Conservation (phyloP, 2,888 invertebrate species). For the Physocephala rufipes region DNA sequence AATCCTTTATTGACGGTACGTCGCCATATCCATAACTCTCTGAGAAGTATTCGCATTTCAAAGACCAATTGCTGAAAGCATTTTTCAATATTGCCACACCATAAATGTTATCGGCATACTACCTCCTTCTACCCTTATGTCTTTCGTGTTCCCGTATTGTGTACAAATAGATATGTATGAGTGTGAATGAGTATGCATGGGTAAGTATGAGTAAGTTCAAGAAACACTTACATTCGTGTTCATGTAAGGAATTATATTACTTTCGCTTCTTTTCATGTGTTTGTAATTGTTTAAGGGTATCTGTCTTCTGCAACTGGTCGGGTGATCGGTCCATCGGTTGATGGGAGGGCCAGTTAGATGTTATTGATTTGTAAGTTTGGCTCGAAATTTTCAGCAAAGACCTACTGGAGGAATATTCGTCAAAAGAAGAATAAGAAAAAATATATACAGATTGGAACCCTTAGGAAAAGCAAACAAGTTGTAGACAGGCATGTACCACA, state of each 20-base stretch:
- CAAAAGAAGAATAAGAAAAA: neutral
- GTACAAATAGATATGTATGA: neutral
- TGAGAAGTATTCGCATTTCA: slow-evolving; percentile 5
- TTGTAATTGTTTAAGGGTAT: no score
- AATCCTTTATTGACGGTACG: neutral
- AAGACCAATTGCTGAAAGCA: slow-evolving; percentile 34
- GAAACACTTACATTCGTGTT: no score
- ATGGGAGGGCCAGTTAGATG: no score
- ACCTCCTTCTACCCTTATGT: slow-evolving; percentile 5
- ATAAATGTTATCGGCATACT: neutral
- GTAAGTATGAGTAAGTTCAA: no score
- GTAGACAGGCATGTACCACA: slow-evolving; percentile 28
- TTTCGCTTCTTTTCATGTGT: no score
- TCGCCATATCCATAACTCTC: slow-evolving; percentile 24
- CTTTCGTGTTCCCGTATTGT: neutral
- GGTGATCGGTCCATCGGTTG: no score
- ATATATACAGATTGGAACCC: slow-evolving; percentile 24
- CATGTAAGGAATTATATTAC: no score
- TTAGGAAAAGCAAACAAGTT: slow-evolving; percentile 34
- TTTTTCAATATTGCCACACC: slow-evolving; percentile 34
- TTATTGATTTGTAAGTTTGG: no score
- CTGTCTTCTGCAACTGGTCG: no score
- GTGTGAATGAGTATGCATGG: no score
- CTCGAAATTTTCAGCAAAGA: no score
- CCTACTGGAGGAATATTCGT: no score